Conservation (phyloP, 2,113 vertebrate species). For the Zootoca vivipara region DNA sequence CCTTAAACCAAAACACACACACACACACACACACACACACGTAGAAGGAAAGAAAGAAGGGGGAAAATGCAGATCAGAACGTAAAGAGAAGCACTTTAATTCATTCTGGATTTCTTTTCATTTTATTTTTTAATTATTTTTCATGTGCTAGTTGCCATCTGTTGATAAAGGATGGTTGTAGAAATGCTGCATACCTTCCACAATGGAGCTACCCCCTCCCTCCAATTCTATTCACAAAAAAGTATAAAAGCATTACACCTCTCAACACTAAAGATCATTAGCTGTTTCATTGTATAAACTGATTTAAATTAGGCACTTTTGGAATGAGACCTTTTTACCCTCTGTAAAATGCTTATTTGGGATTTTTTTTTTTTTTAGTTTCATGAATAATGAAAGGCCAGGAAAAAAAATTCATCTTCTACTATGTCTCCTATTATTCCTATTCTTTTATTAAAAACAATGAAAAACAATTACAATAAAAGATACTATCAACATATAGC, state of each 20-base stretch:
- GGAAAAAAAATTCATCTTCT: slow-evolving; percentile 67
- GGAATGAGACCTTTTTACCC: slow-evolving; percentile 64
- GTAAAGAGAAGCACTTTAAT: slow-evolving; percentile 85
- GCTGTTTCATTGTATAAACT: slow-evolving; percentile 68
- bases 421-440: slow-evolving; percentile 73
- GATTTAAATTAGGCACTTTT: slow-evolving; percentile 75
- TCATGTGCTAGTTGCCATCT: slow-evolving; percentile 84
- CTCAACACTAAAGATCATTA: slow-evolving; percentile 70
- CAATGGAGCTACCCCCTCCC: slow-evolving; percentile 71
- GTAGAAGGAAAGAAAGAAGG: background rate
- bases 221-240: slow-evolving; percentile 73
- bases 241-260: slow-evolving; percentile 70
- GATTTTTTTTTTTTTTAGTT: slow-evolving; percentile 70
- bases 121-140: slow-evolving; percentile 87
- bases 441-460: slow-evolving; percentile 79
- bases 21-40: no score
- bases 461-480: slow-evolving; percentile 76
- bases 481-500: slow-evolving; percentile 76
- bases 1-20: slow-evolving; percentile 72
- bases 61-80: slow-evolving; percentile 80
- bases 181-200: slow-evolving; percentile 75
- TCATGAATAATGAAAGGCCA: slow-evolving; percentile 71
- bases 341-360: slow-evolving; percentile 71
- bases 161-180: slow-evolving; percentile 82
- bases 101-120: slow-evolving; percentile 85